phyloP scores from a whole-genome alignment of 2,797 vertebrate genomes.

The Monodelphis domestica region DNA sequence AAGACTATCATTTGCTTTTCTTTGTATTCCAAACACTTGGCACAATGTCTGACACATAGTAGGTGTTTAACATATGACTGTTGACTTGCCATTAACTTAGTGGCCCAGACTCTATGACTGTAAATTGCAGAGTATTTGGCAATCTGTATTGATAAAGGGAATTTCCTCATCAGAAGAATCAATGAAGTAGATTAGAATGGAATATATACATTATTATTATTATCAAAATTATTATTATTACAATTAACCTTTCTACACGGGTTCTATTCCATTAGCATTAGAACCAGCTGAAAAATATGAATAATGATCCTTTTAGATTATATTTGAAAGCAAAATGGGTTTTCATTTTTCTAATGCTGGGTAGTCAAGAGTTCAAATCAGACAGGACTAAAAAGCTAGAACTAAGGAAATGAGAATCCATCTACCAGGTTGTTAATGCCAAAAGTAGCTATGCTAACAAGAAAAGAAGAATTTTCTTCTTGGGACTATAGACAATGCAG shows the following conservation, averaged over 20 bases:
- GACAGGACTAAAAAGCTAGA: background rate
- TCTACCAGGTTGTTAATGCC: background rate
- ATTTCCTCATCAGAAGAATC: background rate
- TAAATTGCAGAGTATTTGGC: background rate
- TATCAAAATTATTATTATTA: background rate
- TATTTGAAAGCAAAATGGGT: conserved; percentile 14
- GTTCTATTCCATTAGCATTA: background rate
- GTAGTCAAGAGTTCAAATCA: background rate
- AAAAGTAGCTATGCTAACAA: background rate
- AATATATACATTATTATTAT: background rate
- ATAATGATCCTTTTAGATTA: conserved; percentile 12
- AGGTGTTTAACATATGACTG: background rate
- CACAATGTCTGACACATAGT: background rate
- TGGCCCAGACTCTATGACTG: background rate
- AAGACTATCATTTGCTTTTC: background rate
- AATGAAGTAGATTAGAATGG: background rate
- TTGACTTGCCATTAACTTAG: background rate
- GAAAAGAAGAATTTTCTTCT: background rate
- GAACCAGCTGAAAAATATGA: background rate
- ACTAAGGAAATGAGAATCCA: background rate
- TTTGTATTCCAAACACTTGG: background rate
- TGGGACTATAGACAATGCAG: background rate
- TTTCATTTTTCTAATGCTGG: background rate
- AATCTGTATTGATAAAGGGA: background rate
- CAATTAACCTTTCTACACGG: background rate